These are phyloP conservation scores for Gryon sp. DNA, from an alignment of 1,140 invertebrate species.

Conservation along the genomic window DNA sequence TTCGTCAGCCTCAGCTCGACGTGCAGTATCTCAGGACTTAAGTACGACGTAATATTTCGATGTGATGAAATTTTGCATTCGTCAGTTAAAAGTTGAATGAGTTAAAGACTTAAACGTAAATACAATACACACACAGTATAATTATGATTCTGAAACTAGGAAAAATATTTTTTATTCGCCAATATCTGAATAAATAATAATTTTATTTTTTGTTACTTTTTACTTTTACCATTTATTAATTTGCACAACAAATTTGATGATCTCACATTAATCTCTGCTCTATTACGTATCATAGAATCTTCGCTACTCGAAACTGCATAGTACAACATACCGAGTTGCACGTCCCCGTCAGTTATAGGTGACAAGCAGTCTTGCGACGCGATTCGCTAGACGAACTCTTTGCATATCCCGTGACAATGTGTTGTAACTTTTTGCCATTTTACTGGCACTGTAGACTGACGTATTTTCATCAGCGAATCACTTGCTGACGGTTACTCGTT, in stretches of 20 bases:
- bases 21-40: too few species aligned
- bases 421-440: conserved; percentile 45
- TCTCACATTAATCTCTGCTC: conserved; percentile 67
- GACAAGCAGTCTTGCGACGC: conserved; percentile 40
- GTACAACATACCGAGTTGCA: conserved; percentile 5
- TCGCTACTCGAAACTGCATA: conserved; percentile 1
- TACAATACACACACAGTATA: too few species aligned
- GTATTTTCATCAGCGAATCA: conserved; percentile 49
- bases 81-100: too few species aligned
- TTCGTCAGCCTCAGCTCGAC: too few species aligned
- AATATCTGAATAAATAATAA: too few species aligned
- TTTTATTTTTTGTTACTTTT: too few species aligned
- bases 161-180: too few species aligned
- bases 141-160: too few species aligned
- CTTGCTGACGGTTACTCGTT: conserved; percentile 12
- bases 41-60: too few species aligned
- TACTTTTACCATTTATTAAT: too few species aligned
- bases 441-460: conserved; percentile 4
- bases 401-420: conserved; percentile 42
- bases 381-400: conserved; percentile 29
- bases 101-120: too few species aligned
- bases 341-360: conserved; percentile 49
- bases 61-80: too few species aligned
- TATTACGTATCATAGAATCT: conserved; percentile 58
- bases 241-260: conserved; percentile 64